Base-by-base conservation (phyloP, 2,888 invertebrate species). In the Diogma glabrata region DNA sequence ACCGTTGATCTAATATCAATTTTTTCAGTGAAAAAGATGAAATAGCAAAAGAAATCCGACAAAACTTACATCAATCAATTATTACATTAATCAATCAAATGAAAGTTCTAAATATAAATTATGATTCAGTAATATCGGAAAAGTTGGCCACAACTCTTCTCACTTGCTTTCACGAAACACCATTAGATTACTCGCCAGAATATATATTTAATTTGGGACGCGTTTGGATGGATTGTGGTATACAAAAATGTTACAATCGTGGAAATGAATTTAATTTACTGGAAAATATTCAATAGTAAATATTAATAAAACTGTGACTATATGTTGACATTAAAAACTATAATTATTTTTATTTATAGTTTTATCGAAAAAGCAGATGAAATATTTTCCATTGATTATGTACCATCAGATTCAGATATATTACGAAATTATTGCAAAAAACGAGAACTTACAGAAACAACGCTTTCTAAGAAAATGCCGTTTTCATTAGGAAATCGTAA, bases 211-310 rank as follows among this genome's bases (percentile, higher is more conserved):
- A 20, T 8, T 14, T 43, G 3, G 14, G 14, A 12, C 20, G n/a
- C 23, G 14, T 43, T 43, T 43, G 43, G 43, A 14, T 22, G 20
- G 43, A 43, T 9, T n/a, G 22, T n/a, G 43, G 22, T 9, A 43
- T 43, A n/a, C 20, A 20, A 43, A 12, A 43, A 3, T 43, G 43
- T 43, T 43, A 14, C 4, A 43, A 43, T 12, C 22, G 22, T 22
- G 20, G 22, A 14, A 22, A 7, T 3, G n/a, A 43, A 22, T 23
- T 22, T 22, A 20, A 23, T 7, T 23, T 43, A n/a, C 23, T 20
- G 43, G 43, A 43, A 14, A 43, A 43, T 22, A 43, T 43, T n/a
- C 43, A 14, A 43, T 43, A 43, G 43, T 43, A 43, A 43, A 23
- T n/a, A n/a, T n/a, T n/a, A n/a, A n/a, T n/a, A n/a, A n/a, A n/a